Evolutionary conservation across 92 coral and sea anemone species (phyloP).

Genomic region (Chrysogorgia sp.): DNA sequence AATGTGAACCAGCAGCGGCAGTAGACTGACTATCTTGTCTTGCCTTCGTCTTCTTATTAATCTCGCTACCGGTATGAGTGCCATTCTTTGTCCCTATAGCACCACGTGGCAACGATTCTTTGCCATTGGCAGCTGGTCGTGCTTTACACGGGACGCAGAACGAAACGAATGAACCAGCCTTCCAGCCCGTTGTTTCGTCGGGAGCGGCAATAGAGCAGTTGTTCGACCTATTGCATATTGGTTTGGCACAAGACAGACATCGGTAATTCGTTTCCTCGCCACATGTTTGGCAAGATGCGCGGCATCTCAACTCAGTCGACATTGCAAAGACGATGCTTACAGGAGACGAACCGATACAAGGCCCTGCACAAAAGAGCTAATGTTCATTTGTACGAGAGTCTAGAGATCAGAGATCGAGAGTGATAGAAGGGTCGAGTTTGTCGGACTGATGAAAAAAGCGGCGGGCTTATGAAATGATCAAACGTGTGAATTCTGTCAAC

Average conservation of each 20-base stretch:
- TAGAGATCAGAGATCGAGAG: too few relatives aligned
- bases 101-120: conserved; percentile 15
- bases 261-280: too few relatives aligned
- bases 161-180: conserved; percentile 45
- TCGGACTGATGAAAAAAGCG: too few relatives aligned
- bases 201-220: conserved; percentile 50
- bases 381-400: not conserved
- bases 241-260: conserved; percentile 11
- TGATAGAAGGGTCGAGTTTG: too few relatives aligned
- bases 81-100: conserved; percentile 20
- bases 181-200: conserved; percentile 12
- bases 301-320: conserved; percentile 5
- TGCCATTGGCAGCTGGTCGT: conserved; percentile 19
- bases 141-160: conserved; percentile 31
- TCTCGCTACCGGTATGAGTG: too few relatives aligned
- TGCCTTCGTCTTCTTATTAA: not conserved
- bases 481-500: too few relatives aligned
- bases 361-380: conserved; percentile 10
- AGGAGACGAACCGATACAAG: conserved; percentile 1
- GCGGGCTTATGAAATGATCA: too few relatives aligned
- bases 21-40: conserved; percentile 35
- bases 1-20: conserved; percentile 47
- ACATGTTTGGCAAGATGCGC: too few relatives aligned
- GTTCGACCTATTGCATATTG: conserved; percentile 34
- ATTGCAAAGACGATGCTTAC: conserved; percentile 33